Conservation (phyloP, 2,113 vertebrate genomes). For the Geococcyx californianus region DNA sequence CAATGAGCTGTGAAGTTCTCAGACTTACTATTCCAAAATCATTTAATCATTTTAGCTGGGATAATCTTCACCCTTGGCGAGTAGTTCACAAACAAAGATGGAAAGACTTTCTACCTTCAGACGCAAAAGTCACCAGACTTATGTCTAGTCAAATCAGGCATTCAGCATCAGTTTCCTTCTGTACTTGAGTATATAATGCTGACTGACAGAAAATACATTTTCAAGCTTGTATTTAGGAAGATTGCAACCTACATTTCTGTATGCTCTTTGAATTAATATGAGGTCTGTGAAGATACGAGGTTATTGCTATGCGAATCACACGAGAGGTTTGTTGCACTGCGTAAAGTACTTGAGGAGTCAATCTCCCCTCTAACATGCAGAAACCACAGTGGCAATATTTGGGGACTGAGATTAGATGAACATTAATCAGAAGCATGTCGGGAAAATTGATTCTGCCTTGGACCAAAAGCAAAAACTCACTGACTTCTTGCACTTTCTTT, state of each 20-base stretch:
- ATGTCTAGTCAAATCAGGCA: background rate
- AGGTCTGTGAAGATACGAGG: background rate
- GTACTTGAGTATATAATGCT: background rate
- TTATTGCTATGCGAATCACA: background rate
- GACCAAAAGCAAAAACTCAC: background rate
- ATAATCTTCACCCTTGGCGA: background rate
- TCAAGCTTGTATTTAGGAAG: background rate
- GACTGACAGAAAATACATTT: background rate
- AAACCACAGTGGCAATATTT: background rate
- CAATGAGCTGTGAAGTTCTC: background rate
- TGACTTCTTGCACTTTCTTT: background rate
- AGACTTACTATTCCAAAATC: background rate
- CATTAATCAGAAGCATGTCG: background rate
- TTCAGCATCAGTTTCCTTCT: background rate
- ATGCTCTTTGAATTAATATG: background rate
- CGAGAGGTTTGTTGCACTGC: background rate
- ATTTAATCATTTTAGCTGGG: background rate
- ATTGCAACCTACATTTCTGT: background rate
- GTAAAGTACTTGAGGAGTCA: background rate
- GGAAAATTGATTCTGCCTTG: background rate
- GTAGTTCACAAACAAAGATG: background rate
- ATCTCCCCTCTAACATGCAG: background rate
- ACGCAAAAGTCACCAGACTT: background rate
- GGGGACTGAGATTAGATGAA: background rate
- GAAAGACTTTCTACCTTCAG: background rate